Base-by-base conservation (phyloP, 2,888 invertebrate species). In the Galeruca laticollis region DNA sequence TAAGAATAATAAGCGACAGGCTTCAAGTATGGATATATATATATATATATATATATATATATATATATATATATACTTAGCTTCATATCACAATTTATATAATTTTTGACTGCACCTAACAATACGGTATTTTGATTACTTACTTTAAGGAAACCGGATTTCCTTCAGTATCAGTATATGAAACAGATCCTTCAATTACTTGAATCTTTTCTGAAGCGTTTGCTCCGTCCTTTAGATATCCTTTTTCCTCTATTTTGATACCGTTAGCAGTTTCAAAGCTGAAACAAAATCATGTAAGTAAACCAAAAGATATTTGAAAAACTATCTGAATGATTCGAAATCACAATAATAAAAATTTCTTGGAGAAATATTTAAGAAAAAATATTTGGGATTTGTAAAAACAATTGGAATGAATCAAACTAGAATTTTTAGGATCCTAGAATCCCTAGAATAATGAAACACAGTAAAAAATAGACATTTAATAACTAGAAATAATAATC, bases 191-290 rank as follows among this genome's bases (percentile, higher is more conserved):
- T 61, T 87, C 85, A 74, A 91, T 90, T 0, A 91, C 92, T 73
- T 90, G 87, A 59, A 89, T 86, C 75, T 88, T 88, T 37, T 87
- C 86, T 11, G 73, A 76, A 54, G 69, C 68, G 18, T 74, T 76
- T 68, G 73, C 31, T 33, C 86, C 82, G 71, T 89, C 88, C 84
- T 93, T 93, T 76, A 92, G 87, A 81, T 89, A 92, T 26, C 93
- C 92, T 51, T 87, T 87, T 84, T 93, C 92, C 85, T 93, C 91
- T 0, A 93, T 90, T 78, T 91, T 89, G 69, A 93, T 93, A 69
- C 93, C 93, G 82, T 94, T 93, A 2, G 90, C 93, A 20, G 93
- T 92, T 87, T 93, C 93, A 77, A 91, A 94, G 82, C 93, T 93
- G 78, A 52, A 67, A 72, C 10, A n/a, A 49, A 5, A 26, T 26